phyloP scores from a whole-genome alignment of 1,140 invertebrate genomes.

The Ostrea denselamellosa region DNA sequence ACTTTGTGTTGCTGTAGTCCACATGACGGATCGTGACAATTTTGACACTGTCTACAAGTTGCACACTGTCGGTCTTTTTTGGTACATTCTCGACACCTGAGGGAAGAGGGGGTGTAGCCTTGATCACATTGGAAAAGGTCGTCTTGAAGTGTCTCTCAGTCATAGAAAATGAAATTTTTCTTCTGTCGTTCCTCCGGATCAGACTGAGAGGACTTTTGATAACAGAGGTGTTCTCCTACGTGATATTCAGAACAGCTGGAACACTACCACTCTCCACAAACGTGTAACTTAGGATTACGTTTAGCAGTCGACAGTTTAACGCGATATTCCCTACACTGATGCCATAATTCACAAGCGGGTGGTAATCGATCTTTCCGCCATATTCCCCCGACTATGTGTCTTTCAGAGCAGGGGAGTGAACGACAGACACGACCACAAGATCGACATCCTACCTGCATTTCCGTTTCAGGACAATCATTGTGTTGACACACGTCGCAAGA shows the following conservation, averaged over 20 bases:
- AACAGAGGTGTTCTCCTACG: not conserved
- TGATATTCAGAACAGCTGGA: not conserved
- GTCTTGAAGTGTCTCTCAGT: slow-evolving; percentile 48
- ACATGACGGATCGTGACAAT: slow-evolving; percentile 28
- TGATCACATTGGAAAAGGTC: slow-evolving; percentile 10
- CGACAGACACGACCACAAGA: slow-evolving; percentile 20
- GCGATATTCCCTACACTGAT: not conserved
- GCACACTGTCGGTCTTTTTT: not conserved
- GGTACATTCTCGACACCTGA: slow-evolving; percentile 23
- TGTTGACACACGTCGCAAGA: slow-evolving; percentile 42
- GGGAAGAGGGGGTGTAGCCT: not conserved
- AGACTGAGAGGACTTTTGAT: not conserved
- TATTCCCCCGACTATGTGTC: not conserved
- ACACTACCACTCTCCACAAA: not conserved
- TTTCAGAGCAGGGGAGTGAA: not conserved
- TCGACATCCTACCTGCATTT: slow-evolving; percentile 29
- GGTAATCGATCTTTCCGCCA: not conserved
- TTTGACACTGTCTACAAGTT: slow-evolving; percentile 39
- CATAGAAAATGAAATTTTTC: slow-evolving; percentile 48
- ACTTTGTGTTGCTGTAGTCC: slow-evolving; percentile 37
- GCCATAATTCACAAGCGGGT: not conserved
- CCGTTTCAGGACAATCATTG: slow-evolving; percentile 13
- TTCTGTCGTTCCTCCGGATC: not conserved
- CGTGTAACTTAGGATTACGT: not conserved
- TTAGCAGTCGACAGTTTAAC: not conserved